A percentile compares a stretch with the other conserved stretches of the same genome.
phyloP scores from a whole-genome alignment of 1,140 invertebrate genomes.

The Protaetia brevitarsis region DNA sequence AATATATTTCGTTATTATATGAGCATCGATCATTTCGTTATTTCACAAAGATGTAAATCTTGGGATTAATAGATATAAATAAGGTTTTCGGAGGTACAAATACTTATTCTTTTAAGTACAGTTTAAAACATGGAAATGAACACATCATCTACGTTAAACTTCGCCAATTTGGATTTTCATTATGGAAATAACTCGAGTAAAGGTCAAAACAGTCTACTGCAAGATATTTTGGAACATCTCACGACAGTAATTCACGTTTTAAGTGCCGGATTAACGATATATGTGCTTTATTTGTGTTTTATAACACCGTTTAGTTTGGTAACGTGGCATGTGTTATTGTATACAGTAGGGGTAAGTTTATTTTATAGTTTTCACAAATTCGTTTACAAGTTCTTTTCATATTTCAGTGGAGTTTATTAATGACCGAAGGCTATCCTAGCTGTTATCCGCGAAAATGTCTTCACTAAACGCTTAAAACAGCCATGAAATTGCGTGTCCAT shows the following conservation, averaged over 20 bases:
- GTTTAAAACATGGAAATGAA: neutral
- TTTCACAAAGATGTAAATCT: neutral
- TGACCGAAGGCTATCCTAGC: constrained; percentile 20
- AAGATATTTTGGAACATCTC: constrained; percentile 8
- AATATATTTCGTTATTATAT: no score
- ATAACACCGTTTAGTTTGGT: neutral
- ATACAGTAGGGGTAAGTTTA: constrained; percentile 22
- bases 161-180: neutral
- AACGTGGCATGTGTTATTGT: constrained; percentile 16
- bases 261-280: constrained; percentile 3
- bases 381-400: neutral
- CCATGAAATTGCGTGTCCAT: constrained; percentile 4
- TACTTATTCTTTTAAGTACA: neutral
- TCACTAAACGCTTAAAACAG: neutral
- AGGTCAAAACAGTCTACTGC: neutral
- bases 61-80: neutral
- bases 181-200: neutral
- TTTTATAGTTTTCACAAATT: neutral
- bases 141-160: neutral
- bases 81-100: neutral
- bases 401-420: constrained; percentile 23
- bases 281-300: constrained; percentile 21
- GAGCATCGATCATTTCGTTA: no score
- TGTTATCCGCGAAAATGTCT: constrained; percentile 8
- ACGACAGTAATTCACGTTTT: constrained; percentile 22